Evolutionary conservation across 1,140 invertebrate species (phyloP), one percentile per base, ranked within the genome.

Genomic region (Globodera ellingtonae): DNA sequence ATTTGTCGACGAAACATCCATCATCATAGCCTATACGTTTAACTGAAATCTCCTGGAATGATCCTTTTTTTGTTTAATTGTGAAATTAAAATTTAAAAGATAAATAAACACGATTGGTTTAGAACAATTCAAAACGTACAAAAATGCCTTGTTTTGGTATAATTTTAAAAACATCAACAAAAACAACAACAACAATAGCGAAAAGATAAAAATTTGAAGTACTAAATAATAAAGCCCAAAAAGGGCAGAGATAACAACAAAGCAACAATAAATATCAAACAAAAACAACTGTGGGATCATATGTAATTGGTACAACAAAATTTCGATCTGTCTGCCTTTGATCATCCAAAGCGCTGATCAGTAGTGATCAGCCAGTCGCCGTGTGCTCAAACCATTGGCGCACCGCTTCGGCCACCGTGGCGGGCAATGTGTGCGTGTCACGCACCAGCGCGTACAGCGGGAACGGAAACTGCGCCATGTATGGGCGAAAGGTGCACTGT

Each of bases 391-490:
- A 98, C 97, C 97, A 99, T 89, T 99, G 97, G 81, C 96, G 91
- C 65, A 99, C 91, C 3, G 97, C 96, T 90, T 99, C 97, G 86
- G 95, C 95, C 7, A 99, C 90, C 6, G 97, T 94, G 71, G 92
- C 91, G 0, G 97, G 97, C 76, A 99, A 90, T 50, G 93, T 92
- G 79, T 93, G 93, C 80, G 98, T 93, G 88, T 98, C 94, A 76
- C 94, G 90, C 7, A 99, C 91, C 84, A 99, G 94, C 44, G 98
- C 92, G 90, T 98, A 99, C 91, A 96, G 98, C n/a, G 96, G 96
- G 89, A 99, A 99, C 7, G 97, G 97, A 90, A 99, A 99, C 81
- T 92, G 92, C 84, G 98, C 95, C 92, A 99, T 93, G 89, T 98
- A 98, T 15, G 92, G 92, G 86, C 92, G 90, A 81, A 94, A 92